phyloP scores from a whole-genome alignment of 2,888 invertebrate genomes.

The Tenthredo scrophulariae region DNA sequence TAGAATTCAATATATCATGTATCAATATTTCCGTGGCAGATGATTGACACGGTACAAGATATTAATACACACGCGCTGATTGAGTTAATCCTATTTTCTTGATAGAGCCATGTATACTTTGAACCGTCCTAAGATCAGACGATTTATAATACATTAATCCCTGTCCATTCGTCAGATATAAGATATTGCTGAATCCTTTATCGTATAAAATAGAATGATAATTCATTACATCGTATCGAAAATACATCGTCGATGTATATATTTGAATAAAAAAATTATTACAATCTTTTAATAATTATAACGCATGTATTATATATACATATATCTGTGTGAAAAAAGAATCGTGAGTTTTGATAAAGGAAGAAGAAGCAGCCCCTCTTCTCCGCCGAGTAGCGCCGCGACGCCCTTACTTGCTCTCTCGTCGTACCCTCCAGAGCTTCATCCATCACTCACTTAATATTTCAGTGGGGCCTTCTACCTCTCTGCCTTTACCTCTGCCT shows the following conservation, averaged over 20 bases:
- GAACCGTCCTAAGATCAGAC: not conserved
- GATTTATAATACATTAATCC: not conserved
- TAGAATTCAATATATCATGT: no score
- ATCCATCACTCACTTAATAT: conserved; percentile 77
- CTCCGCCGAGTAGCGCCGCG: not conserved
- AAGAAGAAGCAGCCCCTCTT: not conserved
- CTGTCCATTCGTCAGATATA: not conserved
- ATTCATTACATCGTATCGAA: no score
- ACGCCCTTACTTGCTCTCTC: conserved; percentile 11
- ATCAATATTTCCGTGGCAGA: not conserved
- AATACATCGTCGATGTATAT: no score
- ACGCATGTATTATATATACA: not conserved
- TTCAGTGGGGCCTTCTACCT: conserved; percentile 67
- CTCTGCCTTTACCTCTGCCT: not conserved
- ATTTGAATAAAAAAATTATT: no score
- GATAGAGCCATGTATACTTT: not conserved
- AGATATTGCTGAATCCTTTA: not conserved
- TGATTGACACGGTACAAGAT: conserved; percentile 4
- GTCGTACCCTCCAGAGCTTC: conserved; percentile 70
- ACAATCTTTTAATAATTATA: not conserved
- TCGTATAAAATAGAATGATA: not conserved
- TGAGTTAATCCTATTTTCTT: not conserved
- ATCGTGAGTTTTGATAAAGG: not conserved
- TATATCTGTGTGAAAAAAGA: not conserved
- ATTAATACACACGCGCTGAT: not conserved